Evolutionary conservation across 2,888 invertebrate genomes (phyloP).

Genomic region (Cerceris rybyensis): DNA sequence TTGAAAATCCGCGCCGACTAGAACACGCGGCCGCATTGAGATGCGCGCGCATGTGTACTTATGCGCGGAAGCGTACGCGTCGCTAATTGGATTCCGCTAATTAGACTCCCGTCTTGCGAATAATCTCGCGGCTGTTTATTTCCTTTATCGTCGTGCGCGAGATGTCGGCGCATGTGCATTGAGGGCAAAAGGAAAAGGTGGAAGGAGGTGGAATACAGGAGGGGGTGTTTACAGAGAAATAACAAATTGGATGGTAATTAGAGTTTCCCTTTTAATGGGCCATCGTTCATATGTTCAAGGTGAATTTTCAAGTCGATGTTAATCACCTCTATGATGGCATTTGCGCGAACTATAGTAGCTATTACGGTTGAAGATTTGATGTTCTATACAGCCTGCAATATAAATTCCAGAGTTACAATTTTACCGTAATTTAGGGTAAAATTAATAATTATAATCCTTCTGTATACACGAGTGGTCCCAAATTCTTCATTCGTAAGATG

Average conservation of each 20-base stretch:
- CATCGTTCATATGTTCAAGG: not conserved
- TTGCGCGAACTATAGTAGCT: too few species aligned
- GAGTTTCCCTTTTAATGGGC: constrained; percentile 26
- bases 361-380: too few species aligned
- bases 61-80: constrained; percentile 22
- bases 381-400: too few species aligned
- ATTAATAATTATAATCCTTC: too few species aligned
- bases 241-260: constrained; percentile 35
- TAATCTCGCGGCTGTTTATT: constrained; percentile 39
- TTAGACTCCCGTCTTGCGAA: constrained; percentile 38
- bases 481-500: too few species aligned
- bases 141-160: constrained; percentile 29
- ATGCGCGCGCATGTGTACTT: not conserved
- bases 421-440: too few species aligned
- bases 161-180: constrained; percentile 26
- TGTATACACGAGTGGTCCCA: too few species aligned
- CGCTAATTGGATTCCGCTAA: constrained; percentile 62
- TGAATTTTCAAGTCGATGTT: too few species aligned
- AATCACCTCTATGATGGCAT: too few species aligned
- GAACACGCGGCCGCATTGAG: not conserved
- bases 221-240: constrained; percentile 26
- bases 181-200: not conserved
- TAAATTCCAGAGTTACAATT: too few species aligned
- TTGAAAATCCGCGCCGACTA: not conserved
- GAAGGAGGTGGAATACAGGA: not conserved